Conservation (phyloP, 1,140 invertebrate genomes). For the Brachionus paranguensis region DNA sequence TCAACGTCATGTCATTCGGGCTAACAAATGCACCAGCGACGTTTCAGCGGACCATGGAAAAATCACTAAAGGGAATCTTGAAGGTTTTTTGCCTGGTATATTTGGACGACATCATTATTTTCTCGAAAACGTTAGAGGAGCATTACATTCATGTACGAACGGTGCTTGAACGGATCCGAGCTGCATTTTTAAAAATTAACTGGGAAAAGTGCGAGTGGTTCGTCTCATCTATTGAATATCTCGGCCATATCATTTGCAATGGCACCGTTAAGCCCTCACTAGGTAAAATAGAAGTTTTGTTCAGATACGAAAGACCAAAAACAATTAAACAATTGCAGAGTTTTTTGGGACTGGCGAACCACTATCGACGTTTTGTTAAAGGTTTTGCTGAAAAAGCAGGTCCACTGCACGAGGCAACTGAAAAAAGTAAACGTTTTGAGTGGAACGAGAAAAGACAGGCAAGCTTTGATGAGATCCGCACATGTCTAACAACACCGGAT, state of each 20-base stretch:
- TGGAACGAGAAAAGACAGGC: not conserved
- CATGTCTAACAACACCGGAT: no score
- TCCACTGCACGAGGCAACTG: not conserved
- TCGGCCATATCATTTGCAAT: not conserved
- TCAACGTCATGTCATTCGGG: no score
- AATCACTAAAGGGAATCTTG: no score
- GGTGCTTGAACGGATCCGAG: not conserved
- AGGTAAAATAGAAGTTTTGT: not conserved
- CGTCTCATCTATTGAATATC: not conserved
- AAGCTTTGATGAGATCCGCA: not conserved
- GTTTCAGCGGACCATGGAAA: no score
- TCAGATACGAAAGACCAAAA: not conserved
- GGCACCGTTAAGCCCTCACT: not conserved
- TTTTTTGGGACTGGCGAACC: slow-evolving; percentile 47
- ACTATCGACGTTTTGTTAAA: slow-evolving; percentile 45
- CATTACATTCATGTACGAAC: not conserved
- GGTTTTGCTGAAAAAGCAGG: slow-evolving; percentile 17
- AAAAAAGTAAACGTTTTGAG: not conserved
- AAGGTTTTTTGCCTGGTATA: no score
- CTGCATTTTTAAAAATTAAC: not conserved
- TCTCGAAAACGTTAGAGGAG: not conserved
- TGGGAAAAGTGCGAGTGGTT: not conserved
- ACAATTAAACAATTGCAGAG: not conserved
- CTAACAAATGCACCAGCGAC: no score
- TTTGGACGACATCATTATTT: not conserved